Conservation (phyloP, 2,888 invertebrate species). For the Buathra laborator region DNA sequence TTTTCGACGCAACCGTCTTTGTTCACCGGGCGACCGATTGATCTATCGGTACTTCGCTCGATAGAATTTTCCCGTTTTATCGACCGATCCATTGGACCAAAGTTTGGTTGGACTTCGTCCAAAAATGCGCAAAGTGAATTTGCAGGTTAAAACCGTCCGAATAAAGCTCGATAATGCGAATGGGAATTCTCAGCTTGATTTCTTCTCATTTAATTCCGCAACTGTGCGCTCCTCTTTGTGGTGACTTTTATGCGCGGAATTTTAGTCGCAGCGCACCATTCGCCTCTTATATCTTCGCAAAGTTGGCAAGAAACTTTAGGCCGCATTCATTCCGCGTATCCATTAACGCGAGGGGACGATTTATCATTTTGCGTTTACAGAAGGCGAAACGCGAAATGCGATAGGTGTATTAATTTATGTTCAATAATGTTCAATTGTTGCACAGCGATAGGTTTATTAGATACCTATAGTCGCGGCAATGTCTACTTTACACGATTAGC, state of each 20-base stretch:
- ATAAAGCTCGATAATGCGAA: neutral
- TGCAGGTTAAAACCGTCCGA: neutral
- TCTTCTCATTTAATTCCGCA: no score
- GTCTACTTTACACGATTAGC: constrained; percentile 78
- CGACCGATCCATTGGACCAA: constrained; percentile 75
- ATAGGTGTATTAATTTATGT: constrained; percentile 77
- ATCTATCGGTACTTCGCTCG: neutral
- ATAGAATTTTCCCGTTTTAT: neutral
- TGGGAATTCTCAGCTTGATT: no score
- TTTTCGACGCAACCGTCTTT: neutral
- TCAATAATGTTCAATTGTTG: constrained; percentile 78
- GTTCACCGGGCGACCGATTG: neutral
- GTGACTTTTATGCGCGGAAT: no score
- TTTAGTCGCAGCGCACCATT: no score
- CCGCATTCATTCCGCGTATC: no score
- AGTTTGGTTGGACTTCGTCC: constrained; percentile 83
- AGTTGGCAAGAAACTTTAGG: no score
- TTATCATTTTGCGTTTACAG: constrained; percentile 73
- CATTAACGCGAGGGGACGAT: no score
- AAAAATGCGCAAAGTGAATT: constrained; percentile 72
- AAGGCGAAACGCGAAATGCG: constrained; percentile 68
- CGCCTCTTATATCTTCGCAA: no score
- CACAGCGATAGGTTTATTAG: constrained; percentile 67
- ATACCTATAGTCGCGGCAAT: constrained; percentile 25
- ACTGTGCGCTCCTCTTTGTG: no score